Conservation (phyloP, 2,888 invertebrate genomes). For the Clunio marinus region DNA sequence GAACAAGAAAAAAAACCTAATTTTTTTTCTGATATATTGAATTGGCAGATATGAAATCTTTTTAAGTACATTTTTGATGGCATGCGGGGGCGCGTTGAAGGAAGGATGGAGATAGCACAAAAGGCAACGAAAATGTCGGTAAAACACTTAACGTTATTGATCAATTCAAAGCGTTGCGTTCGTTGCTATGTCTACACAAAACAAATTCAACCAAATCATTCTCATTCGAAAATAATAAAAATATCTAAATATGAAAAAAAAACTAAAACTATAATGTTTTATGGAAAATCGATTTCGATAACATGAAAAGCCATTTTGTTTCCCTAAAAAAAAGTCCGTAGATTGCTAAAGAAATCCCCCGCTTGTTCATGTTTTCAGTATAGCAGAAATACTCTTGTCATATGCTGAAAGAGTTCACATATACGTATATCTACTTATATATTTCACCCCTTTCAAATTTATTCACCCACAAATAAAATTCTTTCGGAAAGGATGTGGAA, state of each 20-base stretch:
- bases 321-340: conserved; percentile 21
- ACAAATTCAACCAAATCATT: not conserved
- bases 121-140: not conserved
- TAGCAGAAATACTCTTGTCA: conserved; percentile 12
- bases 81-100: conserved; percentile 5
- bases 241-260: not conserved
- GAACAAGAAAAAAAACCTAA: conserved; percentile 16
- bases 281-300: conserved; percentile 16
- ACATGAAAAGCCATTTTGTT: conserved; percentile 27
- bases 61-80: conserved; percentile 23
- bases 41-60: conserved; percentile 26
- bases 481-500: conserved; percentile 3
- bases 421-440: not conserved
- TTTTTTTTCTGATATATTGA: conserved; percentile 25
- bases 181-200: conserved; percentile 7
- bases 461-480: conserved; percentile 27
- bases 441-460: conserved; percentile 27
- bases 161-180: no score
- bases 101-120: not conserved
- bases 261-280: not conserved
- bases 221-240: not conserved
- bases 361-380: not conserved
- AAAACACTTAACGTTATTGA: not conserved
- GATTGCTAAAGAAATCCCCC: conserved; percentile 10
- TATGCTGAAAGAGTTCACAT: conserved; percentile 18